Percentiles rank a stretch among this genome's conserved stretches.
phyloP scores from a whole-genome alignment of 2,888 invertebrate genomes.

The Stenchaetothrips biformis region DNA sequence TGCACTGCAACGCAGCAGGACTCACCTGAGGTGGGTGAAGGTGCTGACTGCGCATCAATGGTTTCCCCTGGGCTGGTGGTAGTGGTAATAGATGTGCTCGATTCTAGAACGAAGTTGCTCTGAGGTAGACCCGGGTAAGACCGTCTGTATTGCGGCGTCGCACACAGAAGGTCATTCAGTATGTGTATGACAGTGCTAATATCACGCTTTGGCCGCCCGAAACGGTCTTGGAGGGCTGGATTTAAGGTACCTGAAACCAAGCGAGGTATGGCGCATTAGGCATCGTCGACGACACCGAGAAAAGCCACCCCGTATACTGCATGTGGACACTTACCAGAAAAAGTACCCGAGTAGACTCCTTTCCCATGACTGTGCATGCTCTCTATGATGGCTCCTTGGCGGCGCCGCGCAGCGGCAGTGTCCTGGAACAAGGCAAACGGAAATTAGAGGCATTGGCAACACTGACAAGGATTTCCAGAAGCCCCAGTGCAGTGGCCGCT shows the following conservation, averaged over 20 bases:
- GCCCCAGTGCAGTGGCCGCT: too few relatives aligned
- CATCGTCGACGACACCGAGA: background rate
- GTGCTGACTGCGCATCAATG: slow-evolving; percentile 36
- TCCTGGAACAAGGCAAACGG: slow-evolving; percentile 34
- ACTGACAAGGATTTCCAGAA: background rate
- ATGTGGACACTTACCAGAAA: slow-evolving; percentile 54
- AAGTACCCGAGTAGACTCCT: slow-evolving; percentile 93
- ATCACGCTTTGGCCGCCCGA: slow-evolving; percentile 86
- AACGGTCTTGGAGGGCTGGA: slow-evolving; percentile 85
- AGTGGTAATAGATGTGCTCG: slow-evolving; percentile 36
- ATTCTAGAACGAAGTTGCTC: slow-evolving; percentile 1
- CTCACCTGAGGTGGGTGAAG: slow-evolving; percentile 35
- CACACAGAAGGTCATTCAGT: slow-evolving; percentile 86
- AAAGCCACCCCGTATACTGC: background rate
- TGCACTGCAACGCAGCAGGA: too few relatives aligned
- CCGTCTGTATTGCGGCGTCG: slow-evolving; percentile 62
- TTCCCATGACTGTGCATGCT: slow-evolving; percentile 91
- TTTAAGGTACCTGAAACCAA: slow-evolving; percentile 68
- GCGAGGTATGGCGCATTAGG: background rate
- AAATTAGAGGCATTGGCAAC: background rate
- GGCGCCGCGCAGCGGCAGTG: slow-evolving; percentile 40
- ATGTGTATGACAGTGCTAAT: slow-evolving; percentile 95
- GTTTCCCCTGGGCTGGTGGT: slow-evolving; percentile 33
- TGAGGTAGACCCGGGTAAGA: slow-evolving; percentile 41
- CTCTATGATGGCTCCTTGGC: slow-evolving; percentile 77